Evolutionary conservation across 2,888 invertebrate genomes (phyloP).

Genomic region (Sceliomorpha sp.): DNA sequence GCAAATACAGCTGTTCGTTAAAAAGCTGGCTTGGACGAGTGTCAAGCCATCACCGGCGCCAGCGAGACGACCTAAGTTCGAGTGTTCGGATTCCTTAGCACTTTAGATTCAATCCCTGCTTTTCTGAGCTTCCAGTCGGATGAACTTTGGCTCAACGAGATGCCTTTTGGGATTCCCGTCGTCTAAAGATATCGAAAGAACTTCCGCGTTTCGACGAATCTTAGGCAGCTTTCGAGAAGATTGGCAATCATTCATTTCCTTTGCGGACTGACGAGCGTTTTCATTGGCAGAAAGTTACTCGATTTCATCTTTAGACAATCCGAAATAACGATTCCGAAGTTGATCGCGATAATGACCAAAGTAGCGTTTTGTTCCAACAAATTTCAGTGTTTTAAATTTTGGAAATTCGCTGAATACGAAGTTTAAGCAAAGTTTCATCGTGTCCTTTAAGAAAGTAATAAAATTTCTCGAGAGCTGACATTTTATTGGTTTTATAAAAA

Average conservation of each 20-base stretch:
- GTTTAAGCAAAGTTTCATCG: too few relatives aligned
- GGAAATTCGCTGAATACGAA: too few relatives aligned
- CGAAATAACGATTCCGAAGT: too few relatives aligned
- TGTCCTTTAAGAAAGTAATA: too few relatives aligned
- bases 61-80: conserved; percentile 42
- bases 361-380: too few relatives aligned
- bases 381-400: too few relatives aligned
- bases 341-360: too few relatives aligned
- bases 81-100: conserved; percentile 20
- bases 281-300: too few relatives aligned
- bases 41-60: conserved; percentile 68
- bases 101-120: conserved; percentile 26
- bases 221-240: conserved; percentile 25
- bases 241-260: conserved; percentile 23
- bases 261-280: conserved; percentile 3
- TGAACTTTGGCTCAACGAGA: conserved; percentile 37
- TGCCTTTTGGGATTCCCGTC: conserved; percentile 23
- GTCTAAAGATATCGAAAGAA: conserved; percentile 38
- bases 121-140: conserved; percentile 37
- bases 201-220: conserved; percentile 19
- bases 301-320: too few relatives aligned
- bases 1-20: conserved; percentile 60
- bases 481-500: too few relatives aligned
- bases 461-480: too few relatives aligned
- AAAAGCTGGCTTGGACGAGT: conserved; percentile 63